phyloP scores from a whole-genome alignment of 1,140 invertebrate genomes.

The Meloidogyne chitwoodi region DNA sequence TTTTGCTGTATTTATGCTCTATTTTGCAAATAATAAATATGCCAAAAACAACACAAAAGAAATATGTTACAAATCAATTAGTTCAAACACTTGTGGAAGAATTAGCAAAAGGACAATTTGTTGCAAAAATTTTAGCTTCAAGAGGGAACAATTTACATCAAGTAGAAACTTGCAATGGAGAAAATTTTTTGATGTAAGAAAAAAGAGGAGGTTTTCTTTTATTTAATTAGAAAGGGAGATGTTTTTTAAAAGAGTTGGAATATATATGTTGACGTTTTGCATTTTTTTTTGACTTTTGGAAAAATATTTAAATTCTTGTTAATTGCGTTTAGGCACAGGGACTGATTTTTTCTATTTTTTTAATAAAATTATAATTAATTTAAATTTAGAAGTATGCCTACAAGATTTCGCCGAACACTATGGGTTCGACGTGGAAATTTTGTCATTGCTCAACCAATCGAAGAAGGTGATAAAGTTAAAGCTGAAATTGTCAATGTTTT shows the following conservation, averaged over 20 bases:
- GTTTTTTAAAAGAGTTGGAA: background rate
- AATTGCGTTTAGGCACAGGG: too few species aligned
- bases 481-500: constrained; percentile 37
- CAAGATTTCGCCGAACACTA: constrained; percentile 31
- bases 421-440: constrained; percentile 37
- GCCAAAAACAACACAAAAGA: constrained; percentile 40
- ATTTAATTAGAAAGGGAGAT: background rate
- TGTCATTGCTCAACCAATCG: constrained; percentile 35
- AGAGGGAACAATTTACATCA: constrained; percentile 39
- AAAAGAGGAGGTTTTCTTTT: background rate
- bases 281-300: too few species aligned
- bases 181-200: constrained; percentile 23
- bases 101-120: constrained; percentile 13
- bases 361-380: too few species aligned
- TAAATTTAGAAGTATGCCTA: constrained; percentile 37
- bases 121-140: constrained; percentile 30
- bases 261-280: too few species aligned
- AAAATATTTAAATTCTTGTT: too few species aligned
- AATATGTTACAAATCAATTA: constrained; percentile 33
- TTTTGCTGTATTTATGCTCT: background rate
- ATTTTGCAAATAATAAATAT: constrained; percentile 10
- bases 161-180: constrained; percentile 19
- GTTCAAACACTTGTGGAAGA: constrained; percentile 31
- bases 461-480: constrained; percentile 40
- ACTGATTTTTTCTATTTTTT: too few species aligned